Percentiles rank a stretch among this genome's conserved stretches.
Evolutionary conservation across 2,113 vertebrate genomes (phyloP).

Genomic region (Entomyzon cyanotis): DNA sequence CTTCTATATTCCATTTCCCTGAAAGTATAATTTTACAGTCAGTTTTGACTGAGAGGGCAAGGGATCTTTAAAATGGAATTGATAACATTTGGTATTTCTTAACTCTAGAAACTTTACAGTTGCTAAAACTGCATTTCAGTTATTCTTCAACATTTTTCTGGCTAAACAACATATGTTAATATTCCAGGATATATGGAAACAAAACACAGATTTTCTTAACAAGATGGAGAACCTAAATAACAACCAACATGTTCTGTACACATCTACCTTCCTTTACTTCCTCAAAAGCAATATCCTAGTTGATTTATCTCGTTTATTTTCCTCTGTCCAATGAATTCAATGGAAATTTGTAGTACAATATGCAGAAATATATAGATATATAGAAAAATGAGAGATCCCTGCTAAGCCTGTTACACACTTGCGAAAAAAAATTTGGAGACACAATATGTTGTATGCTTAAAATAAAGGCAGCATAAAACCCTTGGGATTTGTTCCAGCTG

Average conservation of each 20-base stretch:
- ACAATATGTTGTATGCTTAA: rapidly evolving
- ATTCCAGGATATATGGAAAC: background rate
- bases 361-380: background rate
- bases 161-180: background rate
- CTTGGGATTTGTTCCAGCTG: background rate
- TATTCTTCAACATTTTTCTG: background rate
- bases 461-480: background rate
- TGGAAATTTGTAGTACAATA: background rate
- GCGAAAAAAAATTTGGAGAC: background rate
- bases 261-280: background rate
- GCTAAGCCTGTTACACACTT: background rate
- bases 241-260: background rate
- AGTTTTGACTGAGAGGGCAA: background rate
- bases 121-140: background rate
- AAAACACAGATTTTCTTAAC: background rate
- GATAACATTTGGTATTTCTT: background rate
- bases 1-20: background rate
- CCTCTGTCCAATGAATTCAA: background rate
- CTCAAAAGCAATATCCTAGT: background rate
- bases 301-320: background rate
- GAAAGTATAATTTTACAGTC: background rate
- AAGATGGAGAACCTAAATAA: background rate
- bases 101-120: background rate
- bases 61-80: background rate
- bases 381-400: background rate